These are phyloP conservation scores for Anomalospiza imberbis DNA, from an alignment of 2,797 vertebrate species.

Conservation along the genomic window DNA sequence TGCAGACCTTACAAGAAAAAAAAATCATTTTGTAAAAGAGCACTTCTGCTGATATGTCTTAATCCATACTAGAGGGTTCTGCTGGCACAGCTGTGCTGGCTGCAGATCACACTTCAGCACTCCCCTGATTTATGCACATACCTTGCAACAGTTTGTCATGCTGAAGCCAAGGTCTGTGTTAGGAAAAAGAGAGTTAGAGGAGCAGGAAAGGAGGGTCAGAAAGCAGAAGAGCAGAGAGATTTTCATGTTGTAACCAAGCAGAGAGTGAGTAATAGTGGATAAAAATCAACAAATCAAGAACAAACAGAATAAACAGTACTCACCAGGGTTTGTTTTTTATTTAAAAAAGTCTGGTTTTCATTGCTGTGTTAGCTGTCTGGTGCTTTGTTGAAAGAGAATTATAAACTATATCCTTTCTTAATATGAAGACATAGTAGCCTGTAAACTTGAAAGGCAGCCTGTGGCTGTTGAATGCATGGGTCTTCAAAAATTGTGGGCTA, in stretches of 20 bases:
- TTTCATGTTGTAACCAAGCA: neutral
- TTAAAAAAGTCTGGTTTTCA: neutral
- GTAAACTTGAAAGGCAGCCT: neutral
- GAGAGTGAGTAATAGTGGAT: neutral
- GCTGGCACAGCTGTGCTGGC: constrained; percentile 39
- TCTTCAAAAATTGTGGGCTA: neutral
- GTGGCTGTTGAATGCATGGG: neutral
- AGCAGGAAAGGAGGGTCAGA: neutral
- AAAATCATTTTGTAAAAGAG: neutral
- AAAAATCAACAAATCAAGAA: neutral
- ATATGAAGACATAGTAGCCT: neutral
- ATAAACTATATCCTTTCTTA: constrained; percentile 10
- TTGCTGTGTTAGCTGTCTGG: neutral
- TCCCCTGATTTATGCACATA: constrained; percentile 12
- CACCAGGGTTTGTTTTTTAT: neutral
- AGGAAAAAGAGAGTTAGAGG: neutral
- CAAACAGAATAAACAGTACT: constrained; percentile 24
- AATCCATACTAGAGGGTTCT: constrained; percentile 6
- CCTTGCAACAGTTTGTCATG: neutral
- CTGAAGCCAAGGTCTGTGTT: neutral
- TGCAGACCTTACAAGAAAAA: neutral
- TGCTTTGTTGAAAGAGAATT: constrained; percentile 5
- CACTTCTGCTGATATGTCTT: constrained; percentile 38
- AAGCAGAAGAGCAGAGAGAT: neutral
- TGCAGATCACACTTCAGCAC: constrained; percentile 48